Evolutionary conservation across 2,888 invertebrate genomes (phyloP).

Genomic region (Nebria salina): DNA sequence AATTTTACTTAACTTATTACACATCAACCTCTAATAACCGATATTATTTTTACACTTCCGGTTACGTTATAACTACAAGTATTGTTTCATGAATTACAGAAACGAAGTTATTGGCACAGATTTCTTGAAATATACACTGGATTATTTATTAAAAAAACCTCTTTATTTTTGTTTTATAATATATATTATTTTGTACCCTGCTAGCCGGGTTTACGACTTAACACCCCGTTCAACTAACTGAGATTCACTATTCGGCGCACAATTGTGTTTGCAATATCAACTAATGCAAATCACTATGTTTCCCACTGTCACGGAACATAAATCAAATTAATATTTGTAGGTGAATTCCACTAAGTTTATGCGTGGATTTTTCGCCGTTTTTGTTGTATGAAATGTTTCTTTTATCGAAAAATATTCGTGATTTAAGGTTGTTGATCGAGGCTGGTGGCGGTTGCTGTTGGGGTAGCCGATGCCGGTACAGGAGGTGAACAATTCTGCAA

Average conservation of each 20-base stretch:
- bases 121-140: conserved; percentile 41
- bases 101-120: conserved; percentile 43
- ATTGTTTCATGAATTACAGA: conserved; percentile 36
- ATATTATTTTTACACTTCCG: not conserved
- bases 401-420: not conserved
- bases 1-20: conserved; percentile 43
- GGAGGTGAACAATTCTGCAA: conserved; percentile 66
- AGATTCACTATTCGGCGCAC: conserved; percentile 22
- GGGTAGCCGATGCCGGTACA: conserved; percentile 64
- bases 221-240: conserved; percentile 24
- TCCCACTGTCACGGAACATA: not conserved
- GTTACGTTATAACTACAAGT: conserved; percentile 24
- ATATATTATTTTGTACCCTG: conserved; percentile 56
- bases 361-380: conserved; percentile 8
- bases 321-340: too few relatives aligned
- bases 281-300: conserved; percentile 3
- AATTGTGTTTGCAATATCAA: not conserved
- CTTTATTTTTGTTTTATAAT: conserved; percentile 32
- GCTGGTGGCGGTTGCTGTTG: conserved; percentile 58
- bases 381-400: not conserved
- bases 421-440: conserved; percentile 58
- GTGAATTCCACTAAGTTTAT: not conserved
- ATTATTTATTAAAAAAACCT: conserved; percentile 5
- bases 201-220: conserved; percentile 52
- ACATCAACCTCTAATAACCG: conserved; percentile 3